Base-by-base conservation (phyloP, 2,113 vertebrate species). In the Grallaria varia region DNA sequence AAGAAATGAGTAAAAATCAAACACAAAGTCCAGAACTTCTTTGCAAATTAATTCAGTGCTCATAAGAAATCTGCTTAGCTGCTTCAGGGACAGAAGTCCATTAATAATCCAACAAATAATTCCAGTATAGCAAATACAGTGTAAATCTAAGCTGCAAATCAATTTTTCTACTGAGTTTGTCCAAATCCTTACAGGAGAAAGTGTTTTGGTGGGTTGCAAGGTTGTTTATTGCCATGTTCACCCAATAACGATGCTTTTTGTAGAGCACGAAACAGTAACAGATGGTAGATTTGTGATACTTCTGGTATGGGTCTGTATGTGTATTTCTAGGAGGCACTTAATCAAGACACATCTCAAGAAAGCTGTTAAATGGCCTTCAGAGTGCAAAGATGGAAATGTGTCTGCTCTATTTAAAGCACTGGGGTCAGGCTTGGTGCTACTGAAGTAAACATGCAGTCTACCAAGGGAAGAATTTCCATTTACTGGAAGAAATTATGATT, bases 281-380 rank as follows among this genome's bases (percentile, higher is more conserved):
- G 83, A 93, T 95, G 83, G 72, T 55, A 74, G 90, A 78, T 81
- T 89, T 89, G 86, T 49, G 47, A 42, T 35, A 52, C 59, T 81
- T 91, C 73, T 63, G 62, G 60, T 71, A 45, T 11, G 22, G 56
- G 39, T 89, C 74, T 93, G 35, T 42, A 30, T 69, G 75, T 66
- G 59, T 81, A 89, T 89, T 94, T 95, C 91, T 74, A 78, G 80
- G 12, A 86, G 79, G 52, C 56, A 87, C 71, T 91, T 95, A 94
- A 94, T 94, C 76, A 84, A 90, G 78, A 87, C 45, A 50, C 80
- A 84, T 91, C 91, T 96, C 83, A 94, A 96, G 87, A 66, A 86
- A 89, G 64, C 63, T 89, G 73, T 63, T 90, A 95, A 89, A 94
- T 67, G 64, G 87, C 68, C 40, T 58, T 88, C 84, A n/a, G 89